These are phyloP conservation scores for Bovichtus diacanthus DNA, from an alignment of 2,797 vertebrate species.

Conservation along the genomic window DNA sequence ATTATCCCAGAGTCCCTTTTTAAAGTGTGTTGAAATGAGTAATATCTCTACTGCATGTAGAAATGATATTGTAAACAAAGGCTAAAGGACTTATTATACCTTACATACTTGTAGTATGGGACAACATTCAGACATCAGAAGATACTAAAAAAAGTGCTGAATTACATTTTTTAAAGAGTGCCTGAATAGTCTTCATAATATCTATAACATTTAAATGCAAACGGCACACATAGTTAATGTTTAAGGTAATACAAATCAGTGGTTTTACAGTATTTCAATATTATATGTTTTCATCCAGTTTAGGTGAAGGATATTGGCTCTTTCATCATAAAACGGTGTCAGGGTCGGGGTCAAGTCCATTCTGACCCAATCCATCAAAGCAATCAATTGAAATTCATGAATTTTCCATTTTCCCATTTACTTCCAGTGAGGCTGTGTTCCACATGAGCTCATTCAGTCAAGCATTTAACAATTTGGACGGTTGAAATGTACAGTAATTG, in stretches of 20 bases:
- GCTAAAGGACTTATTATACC: not conserved
- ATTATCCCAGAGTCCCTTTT: not conserved
- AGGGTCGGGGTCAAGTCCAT: conserved; percentile 16
- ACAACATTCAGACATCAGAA: not conserved
- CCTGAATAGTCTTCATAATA: not conserved
- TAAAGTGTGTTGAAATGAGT: not conserved
- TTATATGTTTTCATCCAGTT: not conserved
- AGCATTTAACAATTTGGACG: conserved; percentile 24
- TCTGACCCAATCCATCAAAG: conserved; percentile 28
- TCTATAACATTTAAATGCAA: not conserved
- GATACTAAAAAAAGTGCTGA: not conserved
- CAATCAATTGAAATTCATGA: conserved; percentile 47
- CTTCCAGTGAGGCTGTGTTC: conserved; percentile 11
- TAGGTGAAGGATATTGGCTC: conserved; percentile 16
- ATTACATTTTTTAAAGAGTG: accelerated
- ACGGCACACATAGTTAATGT: not conserved
- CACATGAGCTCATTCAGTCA: conserved; percentile 30
- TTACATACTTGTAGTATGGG: too few relatives aligned
- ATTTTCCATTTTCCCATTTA: conserved; percentile 29
- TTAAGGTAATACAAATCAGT: not conserved
- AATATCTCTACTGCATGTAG: not conserved
- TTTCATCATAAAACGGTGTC: conserved; percentile 27
- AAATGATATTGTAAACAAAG: not conserved
- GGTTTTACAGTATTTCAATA: not conserved
- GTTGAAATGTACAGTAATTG: conserved; percentile 50